Percentiles rank a stretch among this genome's conserved stretches.
Conservation (phyloP, 2,113 vertebrate species). For the Andinoacara biseriatus region DNA sequence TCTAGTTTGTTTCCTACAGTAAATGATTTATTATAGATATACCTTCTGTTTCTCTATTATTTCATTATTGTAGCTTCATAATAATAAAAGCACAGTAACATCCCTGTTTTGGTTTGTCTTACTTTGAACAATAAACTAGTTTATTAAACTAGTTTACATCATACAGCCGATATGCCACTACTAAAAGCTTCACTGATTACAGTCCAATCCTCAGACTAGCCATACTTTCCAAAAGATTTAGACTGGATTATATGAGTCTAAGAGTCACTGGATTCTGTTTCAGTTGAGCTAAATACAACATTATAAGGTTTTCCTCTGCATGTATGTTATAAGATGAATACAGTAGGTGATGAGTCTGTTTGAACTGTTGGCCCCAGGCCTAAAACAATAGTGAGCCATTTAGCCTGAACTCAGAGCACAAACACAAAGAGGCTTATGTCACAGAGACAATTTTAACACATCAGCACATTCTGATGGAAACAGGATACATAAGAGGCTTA, state of each 20-base stretch:
- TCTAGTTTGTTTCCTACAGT: background rate
- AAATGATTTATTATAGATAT: background rate
- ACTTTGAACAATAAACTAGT: background rate
- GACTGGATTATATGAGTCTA: background rate
- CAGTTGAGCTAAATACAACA: background rate
- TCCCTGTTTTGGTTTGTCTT: background rate
- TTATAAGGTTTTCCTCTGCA: background rate
- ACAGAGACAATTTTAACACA: constrained; percentile 22
- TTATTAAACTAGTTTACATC: background rate
- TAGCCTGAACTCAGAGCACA: constrained; percentile 42
- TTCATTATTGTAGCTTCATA: no score
- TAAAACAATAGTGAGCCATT: constrained; percentile 41
- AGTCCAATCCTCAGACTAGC: accelerated
- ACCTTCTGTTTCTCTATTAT: background rate
- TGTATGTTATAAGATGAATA: background rate
- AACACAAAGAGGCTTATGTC: constrained; percentile 53
- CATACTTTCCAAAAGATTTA: background rate
- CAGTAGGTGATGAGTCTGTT: background rate
- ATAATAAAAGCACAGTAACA: background rate
- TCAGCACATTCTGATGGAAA: constrained; percentile 64
- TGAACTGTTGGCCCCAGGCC: background rate
- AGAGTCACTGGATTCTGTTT: background rate
- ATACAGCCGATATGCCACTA: background rate
- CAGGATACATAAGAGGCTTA: background rate
- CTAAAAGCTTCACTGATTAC: background rate